These are phyloP conservation scores for Semaprochilodus insignis DNA, from an alignment of 2,797 vertebrate genomes.

Conservation along the genomic window DNA sequence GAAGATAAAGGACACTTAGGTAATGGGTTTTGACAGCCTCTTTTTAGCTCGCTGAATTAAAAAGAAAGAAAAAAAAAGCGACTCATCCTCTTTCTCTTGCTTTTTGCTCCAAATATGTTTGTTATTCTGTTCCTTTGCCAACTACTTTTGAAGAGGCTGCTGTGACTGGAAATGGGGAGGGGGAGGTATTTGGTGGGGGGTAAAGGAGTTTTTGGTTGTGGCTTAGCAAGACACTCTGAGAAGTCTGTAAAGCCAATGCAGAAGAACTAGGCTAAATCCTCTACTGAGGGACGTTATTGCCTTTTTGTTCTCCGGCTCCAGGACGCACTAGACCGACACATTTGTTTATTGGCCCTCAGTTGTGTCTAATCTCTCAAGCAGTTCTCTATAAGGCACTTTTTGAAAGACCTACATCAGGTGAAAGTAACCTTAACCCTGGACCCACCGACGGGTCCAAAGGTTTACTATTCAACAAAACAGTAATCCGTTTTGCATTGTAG, in stretches of 20 bases:
- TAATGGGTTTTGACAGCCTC: conserved; percentile 86
- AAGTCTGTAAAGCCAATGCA: conserved; percentile 51
- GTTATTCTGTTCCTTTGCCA: conserved; percentile 72
- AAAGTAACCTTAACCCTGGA: background rate
- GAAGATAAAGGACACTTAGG: conserved; percentile 85
- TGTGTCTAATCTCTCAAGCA: background rate
- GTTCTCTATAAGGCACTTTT: background rate
- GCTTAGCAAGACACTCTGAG: conserved; percentile 56
- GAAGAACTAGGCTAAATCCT: conserved; percentile 34
- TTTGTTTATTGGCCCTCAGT: background rate
- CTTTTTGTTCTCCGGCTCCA: background rate
- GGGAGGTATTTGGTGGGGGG: conserved; percentile 40
- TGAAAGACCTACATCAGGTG: background rate
- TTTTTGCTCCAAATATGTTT: conserved; percentile 79
- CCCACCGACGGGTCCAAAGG: no score
- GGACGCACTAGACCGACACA: background rate
- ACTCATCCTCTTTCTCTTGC: conserved; percentile 79
- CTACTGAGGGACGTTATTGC: background rate
- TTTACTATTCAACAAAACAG: no score
- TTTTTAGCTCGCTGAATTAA: conserved; percentile 70
- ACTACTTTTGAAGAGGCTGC: conserved; percentile 72
- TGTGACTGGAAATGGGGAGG: conserved; percentile 61
- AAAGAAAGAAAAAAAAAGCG: conserved; percentile 52
- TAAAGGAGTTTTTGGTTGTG: conserved; percentile 57
- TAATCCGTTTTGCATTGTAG: no score